Base-by-base conservation (phyloP, 2,888 invertebrate species). In the Ornithoptera priamus region DNA sequence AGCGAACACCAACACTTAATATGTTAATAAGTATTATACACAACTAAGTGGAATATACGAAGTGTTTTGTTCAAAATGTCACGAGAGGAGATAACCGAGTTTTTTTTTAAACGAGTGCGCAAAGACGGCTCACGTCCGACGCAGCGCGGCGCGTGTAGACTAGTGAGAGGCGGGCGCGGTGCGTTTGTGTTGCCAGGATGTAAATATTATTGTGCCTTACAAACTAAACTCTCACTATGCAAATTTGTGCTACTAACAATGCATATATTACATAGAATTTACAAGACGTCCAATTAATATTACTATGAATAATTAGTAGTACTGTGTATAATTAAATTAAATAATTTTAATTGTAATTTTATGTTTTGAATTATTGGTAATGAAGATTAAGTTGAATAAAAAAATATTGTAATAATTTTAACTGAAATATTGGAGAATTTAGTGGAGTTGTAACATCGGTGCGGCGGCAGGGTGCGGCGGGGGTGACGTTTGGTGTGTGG, bases 1-100 rank as follows among this genome's bases (percentile, higher is more conserved):
- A 75, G 79, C 72, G 71, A 72, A 73, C 77, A 79, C 80, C 80
- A 82, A 81, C 81, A 84, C 80, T 76, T 70, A 76, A 71, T 72
- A 70, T 68, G 72, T 72, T 71, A 65, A 66, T 63, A 39, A 73
- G 76, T 84, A 80, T 39, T 39, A 39, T 84, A n/a, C 53, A 67
- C 50, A 36, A 56, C 39, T 22, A 36, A 2, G 36, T 50, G 36
- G 30, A 64, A n/a, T 64, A 50, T 70, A 57, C 46, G 67, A 69
- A 70, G 71, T 53, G 71, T 67, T 68, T 67, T 62, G 58, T 61
- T 64, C 39, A 39, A 62, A 67, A 75, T 79, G 81, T 84, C 80
- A 83, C 83, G 83, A 81, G 78, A 83, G 75, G 46, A 24, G 70
- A 63, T 60, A 70, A 67, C 71, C 76, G 72, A 72, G 67, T 53